These are phyloP conservation scores for Pyrgilauda ruficollis DNA, from an alignment of 2,113 vertebrate species.

Conservation along the genomic window DNA sequence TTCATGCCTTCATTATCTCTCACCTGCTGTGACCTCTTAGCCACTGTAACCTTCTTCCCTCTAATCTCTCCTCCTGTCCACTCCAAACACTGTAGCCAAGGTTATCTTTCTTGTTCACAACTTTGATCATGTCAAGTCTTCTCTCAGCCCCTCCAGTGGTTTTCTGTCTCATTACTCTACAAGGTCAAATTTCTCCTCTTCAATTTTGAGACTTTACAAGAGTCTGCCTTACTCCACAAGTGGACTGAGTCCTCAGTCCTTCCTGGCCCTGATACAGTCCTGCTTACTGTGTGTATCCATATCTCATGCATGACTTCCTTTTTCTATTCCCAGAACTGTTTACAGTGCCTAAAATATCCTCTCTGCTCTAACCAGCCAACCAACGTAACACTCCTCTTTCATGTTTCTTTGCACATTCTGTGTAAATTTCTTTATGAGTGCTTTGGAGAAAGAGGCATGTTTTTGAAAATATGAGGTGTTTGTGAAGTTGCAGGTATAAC, in stretches of 20 bases:
- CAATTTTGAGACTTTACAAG: not conserved
- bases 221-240: not conserved
- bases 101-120: slow-evolving; percentile 4
- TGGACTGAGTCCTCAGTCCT: not conserved
- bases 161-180: slow-evolving; percentile 2
- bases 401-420: not conserved
- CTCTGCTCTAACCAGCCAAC: not conserved
- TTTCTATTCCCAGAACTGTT: not conserved
- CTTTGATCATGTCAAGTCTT: not conserved
- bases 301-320: not conserved
- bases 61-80: not conserved
- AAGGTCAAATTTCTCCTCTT: slow-evolving; percentile 4
- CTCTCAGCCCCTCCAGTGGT: not conserved
- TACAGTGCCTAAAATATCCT: not conserved
- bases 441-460: not conserved
- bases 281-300: not conserved
- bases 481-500: not conserved
- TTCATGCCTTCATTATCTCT: not conserved
- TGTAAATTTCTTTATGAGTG: not conserved
- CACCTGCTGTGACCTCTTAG: not conserved
- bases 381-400: not conserved
- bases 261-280: not conserved
- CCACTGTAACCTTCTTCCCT: not conserved
- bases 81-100: not conserved
- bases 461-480: not conserved